Evolutionary conservation across 2,888 invertebrate genomes (phyloP).

Genomic region (Plagodis dolabraria): DNA sequence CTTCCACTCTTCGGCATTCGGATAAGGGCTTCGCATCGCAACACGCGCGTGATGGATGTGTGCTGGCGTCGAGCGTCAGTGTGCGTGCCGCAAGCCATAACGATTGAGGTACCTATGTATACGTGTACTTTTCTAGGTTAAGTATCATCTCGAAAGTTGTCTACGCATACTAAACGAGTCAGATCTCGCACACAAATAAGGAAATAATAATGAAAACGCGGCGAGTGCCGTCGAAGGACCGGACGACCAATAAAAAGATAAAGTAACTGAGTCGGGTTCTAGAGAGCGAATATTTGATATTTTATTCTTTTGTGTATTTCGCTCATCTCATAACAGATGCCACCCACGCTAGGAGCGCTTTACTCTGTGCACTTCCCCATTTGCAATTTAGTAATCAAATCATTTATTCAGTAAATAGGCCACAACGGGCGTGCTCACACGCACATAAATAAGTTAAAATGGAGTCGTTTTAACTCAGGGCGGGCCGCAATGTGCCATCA

Average conservation of each 20-base stretch:
- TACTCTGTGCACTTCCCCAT: constrained; percentile 38
- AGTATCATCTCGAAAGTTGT: constrained; percentile 62
- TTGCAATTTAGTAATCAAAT: constrained; percentile 45
- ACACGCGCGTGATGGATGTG: constrained; percentile 11
- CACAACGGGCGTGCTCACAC: constrained; percentile 40
- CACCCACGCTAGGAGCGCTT: constrained; percentile 31
- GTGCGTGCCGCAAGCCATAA: constrained; percentile 39
- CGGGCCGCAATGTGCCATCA: constrained; percentile 32
- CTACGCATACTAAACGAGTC: constrained; percentile 55
- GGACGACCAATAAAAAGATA: constrained; percentile 47
- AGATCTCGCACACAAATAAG: constrained; percentile 51
- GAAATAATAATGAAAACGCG: constrained; percentile 60
- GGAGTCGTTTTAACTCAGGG: constrained; percentile 36
- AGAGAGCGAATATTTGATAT: constrained; percentile 36
- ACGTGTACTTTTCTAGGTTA: constrained; percentile 57
- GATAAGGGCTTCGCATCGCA: constrained; percentile 25
- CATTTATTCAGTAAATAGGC: constrained; percentile 45
- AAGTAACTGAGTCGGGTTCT: constrained; percentile 42
- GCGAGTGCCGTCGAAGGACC: constrained; percentile 44
- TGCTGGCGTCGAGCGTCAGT: constrained; percentile 18
- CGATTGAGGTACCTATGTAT: constrained; percentile 29
- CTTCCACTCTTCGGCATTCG: constrained; percentile 23
- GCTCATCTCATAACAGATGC: constrained; percentile 25
- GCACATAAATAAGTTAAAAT: constrained; percentile 40
- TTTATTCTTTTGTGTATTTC: constrained; percentile 38